Conservation (phyloP, 2,797 vertebrate species). For the Streptopelia turtur region DNA sequence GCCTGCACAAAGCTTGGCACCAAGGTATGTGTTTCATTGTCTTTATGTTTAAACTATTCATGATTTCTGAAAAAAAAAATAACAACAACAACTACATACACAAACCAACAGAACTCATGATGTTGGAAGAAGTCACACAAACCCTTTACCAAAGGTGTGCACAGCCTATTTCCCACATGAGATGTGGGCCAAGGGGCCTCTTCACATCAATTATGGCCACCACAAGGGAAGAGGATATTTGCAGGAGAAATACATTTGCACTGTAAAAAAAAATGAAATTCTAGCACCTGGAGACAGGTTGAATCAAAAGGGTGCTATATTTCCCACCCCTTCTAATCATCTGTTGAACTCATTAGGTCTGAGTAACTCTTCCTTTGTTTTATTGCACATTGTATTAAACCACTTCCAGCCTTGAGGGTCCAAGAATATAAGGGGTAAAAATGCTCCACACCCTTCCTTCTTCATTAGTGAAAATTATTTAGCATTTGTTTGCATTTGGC, state of each 20-base stretch:
- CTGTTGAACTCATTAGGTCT: constrained; percentile 54
- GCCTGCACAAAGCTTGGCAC: background rate
- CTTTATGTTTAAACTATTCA: background rate
- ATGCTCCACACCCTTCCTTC: constrained; percentile 35
- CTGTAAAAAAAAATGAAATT: constrained; percentile 20
- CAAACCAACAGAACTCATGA: background rate
- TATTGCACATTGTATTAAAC: constrained; percentile 56
- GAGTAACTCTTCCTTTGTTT: constrained; percentile 74
- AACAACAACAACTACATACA: background rate
- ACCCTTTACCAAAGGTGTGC: background rate
- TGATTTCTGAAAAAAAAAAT: background rate
- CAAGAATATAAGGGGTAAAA: constrained; percentile 46
- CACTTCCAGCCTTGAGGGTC: constrained; percentile 33
- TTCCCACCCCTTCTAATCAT: constrained; percentile 46
- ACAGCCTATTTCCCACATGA: background rate
- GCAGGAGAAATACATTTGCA: background rate
- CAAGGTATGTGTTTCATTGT: background rate
- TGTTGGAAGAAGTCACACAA: background rate
- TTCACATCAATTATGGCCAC: background rate
- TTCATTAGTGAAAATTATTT: constrained; percentile 41
- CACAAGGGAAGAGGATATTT: background rate
- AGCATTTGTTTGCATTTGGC: constrained; percentile 60
- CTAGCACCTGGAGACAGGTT: constrained; percentile 44
- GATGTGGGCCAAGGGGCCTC: background rate
- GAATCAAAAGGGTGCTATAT: constrained; percentile 37